Base-by-base conservation (phyloP, 1,140 invertebrate species). In the Melitaea cinxia region DNA sequence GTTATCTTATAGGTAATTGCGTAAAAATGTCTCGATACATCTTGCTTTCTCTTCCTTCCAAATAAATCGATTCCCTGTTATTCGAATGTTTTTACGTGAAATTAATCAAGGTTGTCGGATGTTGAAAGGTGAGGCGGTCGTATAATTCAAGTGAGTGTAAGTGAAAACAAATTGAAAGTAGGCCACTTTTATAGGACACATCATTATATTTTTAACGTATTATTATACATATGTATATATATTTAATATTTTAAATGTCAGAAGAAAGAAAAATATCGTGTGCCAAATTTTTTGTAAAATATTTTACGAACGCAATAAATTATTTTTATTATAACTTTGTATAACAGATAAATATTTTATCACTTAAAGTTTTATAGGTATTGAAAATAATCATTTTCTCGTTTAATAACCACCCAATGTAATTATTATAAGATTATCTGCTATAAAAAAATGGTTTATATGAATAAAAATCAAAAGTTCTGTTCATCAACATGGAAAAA, bases 21-120 rank as follows among this genome's bases (percentile, higher is more conserved):
- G 30, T 52, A 24, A 15, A 30, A n/a, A 50, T 17, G 17, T 42
- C 15, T 42, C 17, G 37, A 45, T 57, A 57, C 10, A 42, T 77
- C 17, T 30, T 39, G 78, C 77, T 85, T 85, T 87, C 78, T 78
- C 75, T 76, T 72, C 58, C 61, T 73, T 62, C 73, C 70, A 77
- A 69, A 77, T 75, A 80, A 82, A 80, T 78, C 66, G 69, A 75
- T 54, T 53, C 37, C 64, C 62, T 52, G 70, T 67, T 73, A 68
- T 65, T 65, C 65, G 54, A 64, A 77, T 75, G 67, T 73, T 77
- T 75, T 72, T 74, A 52, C 56, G 59, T 56, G 68, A 67, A 78
- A 82, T 82, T 70, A 78, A 65, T 75, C 66, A 70, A 72, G 65
- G 67, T 62, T 52, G 65, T 76, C 62, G 72, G 73, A 80, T 73